Evolutionary conservation across 37 sponge, comb jelly and placozoan genomes (phyloP).

Genomic region (Cladorhizidae sp.): DNA sequence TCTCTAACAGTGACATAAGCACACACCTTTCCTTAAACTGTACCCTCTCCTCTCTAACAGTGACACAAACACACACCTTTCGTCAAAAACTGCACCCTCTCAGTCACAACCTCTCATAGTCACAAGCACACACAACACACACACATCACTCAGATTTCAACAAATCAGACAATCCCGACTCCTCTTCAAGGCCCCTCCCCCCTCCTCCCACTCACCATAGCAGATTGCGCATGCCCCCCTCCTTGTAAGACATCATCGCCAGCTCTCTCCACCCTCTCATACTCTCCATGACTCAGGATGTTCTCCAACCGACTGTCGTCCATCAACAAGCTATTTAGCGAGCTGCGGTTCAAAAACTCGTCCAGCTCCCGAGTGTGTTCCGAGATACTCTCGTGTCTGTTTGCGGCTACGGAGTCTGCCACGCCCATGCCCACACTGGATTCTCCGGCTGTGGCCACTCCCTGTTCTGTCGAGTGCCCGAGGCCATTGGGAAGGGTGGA

Average conservation of each 20-base stretch:
- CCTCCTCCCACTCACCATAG: neutral
- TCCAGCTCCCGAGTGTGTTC: constrained; percentile 18
- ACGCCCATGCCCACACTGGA: neutral
- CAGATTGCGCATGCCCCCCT: neutral
- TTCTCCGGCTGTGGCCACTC: neutral
- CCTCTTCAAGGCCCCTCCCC: neutral
- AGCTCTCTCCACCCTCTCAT: neutral
- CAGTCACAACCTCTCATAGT: too few species aligned
- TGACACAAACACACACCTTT: too few species aligned
- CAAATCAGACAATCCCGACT: neutral
- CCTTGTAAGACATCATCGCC: neutral
- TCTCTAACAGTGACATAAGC: too few species aligned
- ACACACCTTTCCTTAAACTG: too few species aligned
- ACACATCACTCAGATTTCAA: too few species aligned
- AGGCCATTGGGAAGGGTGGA: neutral
- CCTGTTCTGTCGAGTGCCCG: neutral
- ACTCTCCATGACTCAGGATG: neutral
- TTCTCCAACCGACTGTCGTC: neutral
- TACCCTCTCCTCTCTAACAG: too few species aligned
- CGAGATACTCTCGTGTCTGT: neutral
- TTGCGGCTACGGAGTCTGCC: neutral
- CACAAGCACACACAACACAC: too few species aligned
- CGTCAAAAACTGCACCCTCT: too few species aligned
- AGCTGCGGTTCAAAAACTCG: constrained; percentile 22
- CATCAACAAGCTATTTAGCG: constrained; percentile 2